Evolutionary conservation across 2,888 invertebrate species (phyloP).

Genomic region (Stegophylla sp.): DNA sequence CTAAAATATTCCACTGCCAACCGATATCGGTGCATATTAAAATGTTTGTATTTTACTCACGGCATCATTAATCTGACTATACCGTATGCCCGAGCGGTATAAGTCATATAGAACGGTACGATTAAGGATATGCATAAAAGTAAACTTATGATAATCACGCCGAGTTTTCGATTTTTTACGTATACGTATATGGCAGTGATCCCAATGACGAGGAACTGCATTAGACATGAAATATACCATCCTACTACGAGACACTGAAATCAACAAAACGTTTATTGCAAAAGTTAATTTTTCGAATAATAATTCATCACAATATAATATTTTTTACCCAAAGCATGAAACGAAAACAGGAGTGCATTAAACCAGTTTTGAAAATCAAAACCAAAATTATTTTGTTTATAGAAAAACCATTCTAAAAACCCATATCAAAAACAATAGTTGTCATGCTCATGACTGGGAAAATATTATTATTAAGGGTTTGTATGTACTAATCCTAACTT

Average conservation of each 20-base stretch:
- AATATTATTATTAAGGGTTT: no score
- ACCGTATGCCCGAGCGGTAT: background rate
- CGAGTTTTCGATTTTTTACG: background rate
- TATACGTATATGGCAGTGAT: background rate
- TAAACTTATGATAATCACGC: background rate
- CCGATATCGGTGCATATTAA: no score
- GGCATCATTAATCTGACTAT: background rate
- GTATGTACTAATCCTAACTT: no score
- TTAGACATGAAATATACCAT: conserved; percentile 9
- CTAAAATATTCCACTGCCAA: no score
- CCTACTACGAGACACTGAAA: conserved; percentile 24
- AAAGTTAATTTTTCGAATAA: background rate
- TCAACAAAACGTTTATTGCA: background rate
- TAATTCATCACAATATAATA: no score
- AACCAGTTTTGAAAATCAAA: no score
- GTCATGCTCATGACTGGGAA: no score
- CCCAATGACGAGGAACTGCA: conserved; percentile 3
- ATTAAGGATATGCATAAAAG: background rate
- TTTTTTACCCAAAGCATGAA: no score
- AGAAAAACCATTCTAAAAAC: no score
- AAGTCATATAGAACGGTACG: background rate
- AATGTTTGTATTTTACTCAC: conserved; percentile 11
- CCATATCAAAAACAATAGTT: no score
- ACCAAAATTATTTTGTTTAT: no score
- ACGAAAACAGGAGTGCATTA: no score